Conservation (phyloP, 2,113 vertebrate genomes). For the Amphilophus citrinellus region DNA sequence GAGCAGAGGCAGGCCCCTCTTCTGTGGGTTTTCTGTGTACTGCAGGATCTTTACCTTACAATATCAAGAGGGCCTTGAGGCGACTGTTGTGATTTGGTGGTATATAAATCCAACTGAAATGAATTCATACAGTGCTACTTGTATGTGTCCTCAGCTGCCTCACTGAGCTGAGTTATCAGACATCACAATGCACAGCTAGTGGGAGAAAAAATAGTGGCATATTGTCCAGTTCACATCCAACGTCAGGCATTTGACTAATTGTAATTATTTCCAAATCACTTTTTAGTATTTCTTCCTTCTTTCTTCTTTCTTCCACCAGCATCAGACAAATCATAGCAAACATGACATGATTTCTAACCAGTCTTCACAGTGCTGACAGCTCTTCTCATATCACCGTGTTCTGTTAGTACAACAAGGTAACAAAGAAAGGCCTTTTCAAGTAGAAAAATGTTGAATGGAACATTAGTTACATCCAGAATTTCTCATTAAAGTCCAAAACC, state of each 20-base stretch:
- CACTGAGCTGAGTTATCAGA: background rate
- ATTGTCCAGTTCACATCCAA: background rate
- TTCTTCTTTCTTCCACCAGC: background rate
- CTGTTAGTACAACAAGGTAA: background rate
- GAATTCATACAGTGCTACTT: background rate
- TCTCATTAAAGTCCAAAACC: background rate
- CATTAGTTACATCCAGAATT: background rate
- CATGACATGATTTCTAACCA: background rate
- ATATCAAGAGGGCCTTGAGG: too few relatives aligned
- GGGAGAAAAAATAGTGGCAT: background rate
- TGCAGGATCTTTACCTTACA: too few relatives aligned
- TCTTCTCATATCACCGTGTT: background rate
- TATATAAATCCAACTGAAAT: too few relatives aligned
- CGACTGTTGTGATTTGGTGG: too few relatives aligned
- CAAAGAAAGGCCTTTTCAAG: background rate
- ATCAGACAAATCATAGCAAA: background rate
- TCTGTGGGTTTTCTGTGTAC: too few relatives aligned
- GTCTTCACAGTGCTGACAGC: background rate
- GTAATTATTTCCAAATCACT: background rate
- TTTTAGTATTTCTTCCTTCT: background rate
- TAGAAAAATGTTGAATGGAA: background rate
- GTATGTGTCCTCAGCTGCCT: accelerated
- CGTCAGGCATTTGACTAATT: background rate
- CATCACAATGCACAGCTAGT: background rate
- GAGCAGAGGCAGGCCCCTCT: too few relatives aligned